A percentile compares a stretch with the other conserved stretches of the same genome.
These are phyloP conservation scores for Rotaria macrura DNA, from an alignment of 2,888 invertebrate species.

Conservation along the genomic window DNA sequence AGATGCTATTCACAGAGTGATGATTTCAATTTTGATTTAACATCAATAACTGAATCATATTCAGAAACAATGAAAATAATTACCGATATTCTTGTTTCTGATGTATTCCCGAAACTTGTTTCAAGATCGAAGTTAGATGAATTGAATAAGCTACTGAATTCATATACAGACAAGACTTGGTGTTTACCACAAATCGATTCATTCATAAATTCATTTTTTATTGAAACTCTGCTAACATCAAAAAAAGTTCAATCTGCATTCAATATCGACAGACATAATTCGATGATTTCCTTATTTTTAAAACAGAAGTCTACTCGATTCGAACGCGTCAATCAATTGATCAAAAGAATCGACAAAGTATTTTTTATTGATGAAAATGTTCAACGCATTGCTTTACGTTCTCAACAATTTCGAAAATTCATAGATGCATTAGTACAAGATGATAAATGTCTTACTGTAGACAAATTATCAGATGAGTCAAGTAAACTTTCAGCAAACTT, in stretches of 20 bases:
- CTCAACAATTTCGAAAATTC: not conserved
- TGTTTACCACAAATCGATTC: not conserved
- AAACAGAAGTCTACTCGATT: not conserved
- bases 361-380: not conserved
- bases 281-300: not conserved
- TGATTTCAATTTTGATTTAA: not conserved
- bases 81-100: not conserved
- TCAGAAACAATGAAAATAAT: not conserved
- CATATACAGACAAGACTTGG: not conserved
- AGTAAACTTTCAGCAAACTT: not conserved
- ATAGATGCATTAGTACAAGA: not conserved
- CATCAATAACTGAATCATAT: not conserved
- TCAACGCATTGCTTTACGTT: not conserved
- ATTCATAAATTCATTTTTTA: not conserved
- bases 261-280: not conserved
- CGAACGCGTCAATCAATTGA: not conserved
- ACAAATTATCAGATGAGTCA: not conserved
- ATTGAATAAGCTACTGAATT: not conserved
- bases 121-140: not conserved
- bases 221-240: not conserved
- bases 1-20: not conserved
- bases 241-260: not conserved
- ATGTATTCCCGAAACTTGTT: not conserved
- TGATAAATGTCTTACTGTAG: not conserved
- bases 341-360: not conserved